Evolutionary conservation across 2,113 vertebrate species (phyloP).

Genomic region (Ciconia stormi): DNA sequence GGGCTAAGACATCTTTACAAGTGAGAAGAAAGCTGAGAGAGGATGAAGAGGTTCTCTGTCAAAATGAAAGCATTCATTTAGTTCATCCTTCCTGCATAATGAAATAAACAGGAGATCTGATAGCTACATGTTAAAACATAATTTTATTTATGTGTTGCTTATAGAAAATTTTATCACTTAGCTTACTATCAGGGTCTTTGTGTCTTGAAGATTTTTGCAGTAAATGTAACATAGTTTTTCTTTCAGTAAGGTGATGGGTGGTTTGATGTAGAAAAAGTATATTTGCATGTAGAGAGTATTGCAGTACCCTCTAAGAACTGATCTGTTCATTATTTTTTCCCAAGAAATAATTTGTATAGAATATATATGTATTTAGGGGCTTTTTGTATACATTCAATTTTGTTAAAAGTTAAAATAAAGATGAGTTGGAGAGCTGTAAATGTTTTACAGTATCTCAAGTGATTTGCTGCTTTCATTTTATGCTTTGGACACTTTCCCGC

Average conservation of each 20-base stretch:
- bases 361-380: neutral
- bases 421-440: neutral
- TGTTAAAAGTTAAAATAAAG: neutral
- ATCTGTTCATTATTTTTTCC: neutral
- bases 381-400: neutral
- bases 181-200: conserved; percentile 6
- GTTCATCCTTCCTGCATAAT: conserved; percentile 22
- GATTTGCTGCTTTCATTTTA: neutral
- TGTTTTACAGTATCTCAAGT: neutral
- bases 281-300: neutral
- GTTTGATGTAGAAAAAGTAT: neutral
- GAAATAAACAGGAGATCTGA: conserved; percentile 39
- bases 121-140: conserved; percentile 33
- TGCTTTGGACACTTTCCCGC: neutral
- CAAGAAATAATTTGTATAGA: neutral
- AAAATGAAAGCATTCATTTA: conserved; percentile 76
- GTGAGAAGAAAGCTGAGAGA: conserved; percentile 74
- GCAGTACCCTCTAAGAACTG: neutral
- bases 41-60: conserved; percentile 62
- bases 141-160: conserved; percentile 52
- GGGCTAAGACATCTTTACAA: conserved; percentile 65
- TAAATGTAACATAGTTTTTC: neutral
- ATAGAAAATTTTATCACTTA: conserved; percentile 33
- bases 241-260: neutral
- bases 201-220: neutral